Percentiles rank a stretch among this genome's conserved stretches.
Evolutionary conservation across 2,797 vertebrate genomes (phyloP).

Genomic region (Cottoperca gobio): DNA sequence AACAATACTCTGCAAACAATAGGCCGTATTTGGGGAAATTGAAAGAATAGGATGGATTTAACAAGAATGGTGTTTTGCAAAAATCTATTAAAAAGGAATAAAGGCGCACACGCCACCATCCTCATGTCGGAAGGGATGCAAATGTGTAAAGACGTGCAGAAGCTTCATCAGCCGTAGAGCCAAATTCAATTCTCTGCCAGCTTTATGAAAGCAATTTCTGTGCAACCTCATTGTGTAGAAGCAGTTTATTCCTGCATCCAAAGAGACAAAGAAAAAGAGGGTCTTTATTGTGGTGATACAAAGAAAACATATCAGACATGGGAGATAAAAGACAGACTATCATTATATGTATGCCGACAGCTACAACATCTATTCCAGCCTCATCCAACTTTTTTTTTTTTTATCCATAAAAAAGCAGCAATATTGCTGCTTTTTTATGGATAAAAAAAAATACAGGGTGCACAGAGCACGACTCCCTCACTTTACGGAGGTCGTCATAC

Average conservation of each 20-base stretch:
- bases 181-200: slow-evolving; percentile 37
- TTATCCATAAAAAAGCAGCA: too few relatives aligned
- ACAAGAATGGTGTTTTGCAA: not conserved
- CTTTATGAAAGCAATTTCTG: slow-evolving; percentile 45
- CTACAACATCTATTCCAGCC: slow-evolving; percentile 20
- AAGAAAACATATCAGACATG: slow-evolving; percentile 6
- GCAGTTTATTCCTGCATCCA: slow-evolving; percentile 21
- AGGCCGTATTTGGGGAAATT: not conserved
- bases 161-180: slow-evolving; percentile 27
- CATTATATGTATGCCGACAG: not conserved
- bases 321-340: slow-evolving; percentile 22
- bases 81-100: slow-evolving; percentile 19
- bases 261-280: slow-evolving; percentile 1
- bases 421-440: slow-evolving; percentile 7
- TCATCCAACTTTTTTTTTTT: too few relatives aligned
- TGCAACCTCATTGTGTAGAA: slow-evolving; percentile 32
- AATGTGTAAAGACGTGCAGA: slow-evolving; percentile 21
- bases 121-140: slow-evolving; percentile 7
- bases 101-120: slow-evolving; percentile 3
- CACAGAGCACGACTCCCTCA: slow-evolving; percentile 26
- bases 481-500: slow-evolving; percentile 23
- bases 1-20: not conserved
- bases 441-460: not conserved
- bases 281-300: not conserved
- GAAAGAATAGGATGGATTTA: not conserved